Conservation (phyloP, 2,113 vertebrate species). For the Leucoraja erinaceus region DNA sequence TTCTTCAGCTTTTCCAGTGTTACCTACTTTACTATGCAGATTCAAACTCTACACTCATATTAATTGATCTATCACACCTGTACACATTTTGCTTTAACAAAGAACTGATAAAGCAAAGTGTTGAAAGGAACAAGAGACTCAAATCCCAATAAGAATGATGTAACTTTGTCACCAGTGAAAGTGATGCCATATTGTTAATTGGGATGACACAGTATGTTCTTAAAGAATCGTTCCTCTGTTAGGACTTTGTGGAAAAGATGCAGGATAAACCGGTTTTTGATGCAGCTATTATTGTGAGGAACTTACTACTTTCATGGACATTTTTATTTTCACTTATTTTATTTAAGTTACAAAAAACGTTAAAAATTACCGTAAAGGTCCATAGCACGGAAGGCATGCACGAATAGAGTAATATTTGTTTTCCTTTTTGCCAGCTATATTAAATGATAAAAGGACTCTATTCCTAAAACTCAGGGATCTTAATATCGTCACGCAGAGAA, state of each 20-base stretch:
- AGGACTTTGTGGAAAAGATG: not conserved
- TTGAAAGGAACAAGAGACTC: not conserved
- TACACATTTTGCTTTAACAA: not conserved
- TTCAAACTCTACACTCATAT: not conserved
- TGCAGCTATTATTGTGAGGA: not conserved
- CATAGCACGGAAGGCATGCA: slow-evolving; percentile 73
- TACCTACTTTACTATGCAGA: not conserved
- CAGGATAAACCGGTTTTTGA: not conserved
- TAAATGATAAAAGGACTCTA: slow-evolving; percentile 51
- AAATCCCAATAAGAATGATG: not conserved
- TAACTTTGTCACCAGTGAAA: not conserved
- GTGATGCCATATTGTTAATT: not conserved
- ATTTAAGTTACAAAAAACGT: slow-evolving; percentile 54
- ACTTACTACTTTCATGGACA: not conserved
- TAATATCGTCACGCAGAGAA: slow-evolving; percentile 54
- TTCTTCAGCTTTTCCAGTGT: not conserved
- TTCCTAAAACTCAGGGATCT: slow-evolving; percentile 51
- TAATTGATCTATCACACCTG: not conserved
- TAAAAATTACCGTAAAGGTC: slow-evolving; percentile 82
- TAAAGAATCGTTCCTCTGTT: not conserved
- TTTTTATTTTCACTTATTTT: slow-evolving; percentile 47
- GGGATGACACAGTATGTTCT: not conserved
- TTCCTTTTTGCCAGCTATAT: slow-evolving; percentile 51
- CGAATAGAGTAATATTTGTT: slow-evolving; percentile 60
- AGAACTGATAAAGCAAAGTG: not conserved